Evolutionary conservation across 1,140 invertebrate species (phyloP).

Genomic region (Drosophila bifasciata): DNA sequence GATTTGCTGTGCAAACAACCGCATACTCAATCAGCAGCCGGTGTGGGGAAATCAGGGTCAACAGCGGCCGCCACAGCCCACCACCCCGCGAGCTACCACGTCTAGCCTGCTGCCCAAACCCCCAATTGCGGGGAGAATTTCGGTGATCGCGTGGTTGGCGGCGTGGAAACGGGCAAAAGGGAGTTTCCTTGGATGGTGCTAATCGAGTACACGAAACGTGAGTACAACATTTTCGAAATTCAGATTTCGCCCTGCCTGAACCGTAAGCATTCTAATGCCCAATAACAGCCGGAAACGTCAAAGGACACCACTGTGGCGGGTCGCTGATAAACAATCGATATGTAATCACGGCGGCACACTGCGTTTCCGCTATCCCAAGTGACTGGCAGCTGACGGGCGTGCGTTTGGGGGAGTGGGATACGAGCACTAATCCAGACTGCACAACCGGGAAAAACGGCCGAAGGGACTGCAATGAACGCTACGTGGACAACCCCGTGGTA

Average conservation of each 20-base stretch:
- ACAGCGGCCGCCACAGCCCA: conserved; percentile 1
- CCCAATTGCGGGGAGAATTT: conserved; percentile 81
- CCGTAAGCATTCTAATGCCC: not conserved
- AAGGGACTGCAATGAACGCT: conserved; percentile 84
- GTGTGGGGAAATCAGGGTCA: conserved; percentile 41
- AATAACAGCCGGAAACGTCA: conserved; percentile 50
- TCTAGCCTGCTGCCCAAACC: conserved; percentile 49
- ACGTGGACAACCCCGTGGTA: conserved; percentile 86
- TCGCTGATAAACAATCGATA: conserved; percentile 88
- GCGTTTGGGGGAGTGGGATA: conserved; percentile 88
- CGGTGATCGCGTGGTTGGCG: conserved; percentile 86
- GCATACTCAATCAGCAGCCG: conserved; percentile 17
- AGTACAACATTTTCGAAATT: conserved; percentile 10
- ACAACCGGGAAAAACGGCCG: conserved; percentile 69
- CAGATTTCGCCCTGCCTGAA: not conserved
- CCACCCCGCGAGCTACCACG: not conserved
- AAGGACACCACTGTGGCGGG: conserved; percentile 87
- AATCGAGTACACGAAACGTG: conserved; percentile 83
- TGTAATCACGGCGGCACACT: conserved; percentile 90
- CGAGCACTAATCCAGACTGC: conserved; percentile 86
- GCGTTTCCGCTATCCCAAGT: conserved; percentile 86
- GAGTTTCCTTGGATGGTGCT: conserved; percentile 90
- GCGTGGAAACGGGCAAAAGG: conserved; percentile 86
- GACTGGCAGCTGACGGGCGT: conserved; percentile 83
- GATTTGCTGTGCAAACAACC: conserved; percentile 66